Percentiles rank a stretch among this genome's conserved stretches.
phyloP scores from a whole-genome alignment of 2,113 vertebrate genomes.

The Poeciliopsis turrubarensis region DNA sequence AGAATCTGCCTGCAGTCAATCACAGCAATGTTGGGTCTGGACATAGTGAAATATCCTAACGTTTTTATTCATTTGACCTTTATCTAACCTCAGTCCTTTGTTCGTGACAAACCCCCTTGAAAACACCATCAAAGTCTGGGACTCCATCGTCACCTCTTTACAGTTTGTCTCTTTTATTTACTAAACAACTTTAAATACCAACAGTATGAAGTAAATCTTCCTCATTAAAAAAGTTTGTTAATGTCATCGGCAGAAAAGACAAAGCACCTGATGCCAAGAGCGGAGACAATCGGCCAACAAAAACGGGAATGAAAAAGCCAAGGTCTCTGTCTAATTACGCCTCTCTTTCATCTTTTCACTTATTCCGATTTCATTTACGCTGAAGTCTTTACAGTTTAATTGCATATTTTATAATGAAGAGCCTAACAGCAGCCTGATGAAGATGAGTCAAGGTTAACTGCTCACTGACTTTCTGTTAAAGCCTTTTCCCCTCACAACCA shows the following conservation, averaged over 20 bases:
- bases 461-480: constrained; percentile 22
- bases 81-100: constrained; percentile 52
- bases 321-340: constrained; percentile 16
- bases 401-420: constrained; percentile 12
- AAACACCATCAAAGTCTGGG: constrained; percentile 37
- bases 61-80: constrained; percentile 50
- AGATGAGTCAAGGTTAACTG: constrained; percentile 33
- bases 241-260: constrained; percentile 16
- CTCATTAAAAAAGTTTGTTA: constrained; percentile 31
- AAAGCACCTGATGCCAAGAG: constrained; percentile 18
- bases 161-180: background rate
- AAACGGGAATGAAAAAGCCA: constrained; percentile 15
- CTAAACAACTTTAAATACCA: constrained; percentile 15
- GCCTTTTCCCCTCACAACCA: background rate
- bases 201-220: constrained; percentile 13
- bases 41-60: constrained; percentile 37
- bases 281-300: constrained; percentile 22
- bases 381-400: constrained; percentile 13
- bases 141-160: background rate
- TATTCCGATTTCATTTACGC: constrained; percentile 26
- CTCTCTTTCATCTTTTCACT: constrained; percentile 24
- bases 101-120: constrained; percentile 35
- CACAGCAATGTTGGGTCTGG: constrained; percentile 38
- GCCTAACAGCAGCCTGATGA: constrained; percentile 22
- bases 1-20: constrained; percentile 48